Conservation (phyloP, 2,797 vertebrate species). For the Morus bassanus region DNA sequence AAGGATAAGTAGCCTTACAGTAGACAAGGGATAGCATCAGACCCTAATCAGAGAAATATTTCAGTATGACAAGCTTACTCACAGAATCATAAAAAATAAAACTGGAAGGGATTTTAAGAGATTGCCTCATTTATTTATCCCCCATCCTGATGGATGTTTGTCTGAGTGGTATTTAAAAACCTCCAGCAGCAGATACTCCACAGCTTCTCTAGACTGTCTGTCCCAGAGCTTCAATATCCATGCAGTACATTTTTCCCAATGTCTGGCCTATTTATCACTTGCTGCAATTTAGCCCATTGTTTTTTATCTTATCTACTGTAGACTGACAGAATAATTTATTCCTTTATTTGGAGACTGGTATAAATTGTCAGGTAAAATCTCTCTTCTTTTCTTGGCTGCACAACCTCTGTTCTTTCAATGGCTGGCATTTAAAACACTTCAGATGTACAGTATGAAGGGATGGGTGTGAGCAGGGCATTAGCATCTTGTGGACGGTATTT, state of each 20-base stretch:
- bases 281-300: not conserved
- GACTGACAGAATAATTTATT: not conserved
- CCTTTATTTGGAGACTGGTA: not conserved
- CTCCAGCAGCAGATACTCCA: not conserved
- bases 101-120: constrained; percentile 6
- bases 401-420: not conserved
- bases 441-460: not conserved
- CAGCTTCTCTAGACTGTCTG: not conserved
- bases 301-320: not conserved
- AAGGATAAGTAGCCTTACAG: not conserved
- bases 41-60: constrained; percentile 26
- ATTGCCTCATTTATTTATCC: not conserved
- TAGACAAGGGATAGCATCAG: not conserved
- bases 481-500: not conserved
- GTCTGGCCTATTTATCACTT: not conserved
- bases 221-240: not conserved
- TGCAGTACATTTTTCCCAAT: not conserved
- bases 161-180: not conserved
- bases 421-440: not conserved
- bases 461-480: not conserved
- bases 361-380: not conserved
- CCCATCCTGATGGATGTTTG: not conserved
- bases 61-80: not conserved
- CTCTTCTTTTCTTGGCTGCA: not conserved
- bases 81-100: not conserved